Percentiles rank a stretch among this genome's conserved stretches.
Evolutionary conservation across 92 coral and sea anemone species (phyloP).

Genomic region (Umimayanthus chanpuru): DNA sequence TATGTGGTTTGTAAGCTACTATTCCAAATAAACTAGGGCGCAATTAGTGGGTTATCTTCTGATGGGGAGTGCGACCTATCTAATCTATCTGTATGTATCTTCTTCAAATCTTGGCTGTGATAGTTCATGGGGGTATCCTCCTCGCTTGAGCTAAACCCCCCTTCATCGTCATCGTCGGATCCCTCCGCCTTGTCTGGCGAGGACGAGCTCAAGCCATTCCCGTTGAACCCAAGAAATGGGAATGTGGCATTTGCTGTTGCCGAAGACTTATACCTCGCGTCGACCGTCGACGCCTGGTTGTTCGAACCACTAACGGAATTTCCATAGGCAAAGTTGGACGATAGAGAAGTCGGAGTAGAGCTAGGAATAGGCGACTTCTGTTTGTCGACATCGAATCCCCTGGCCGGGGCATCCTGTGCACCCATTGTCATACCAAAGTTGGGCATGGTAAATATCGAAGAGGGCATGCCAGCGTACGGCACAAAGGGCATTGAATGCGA

Average conservation of each 20-base stretch:
- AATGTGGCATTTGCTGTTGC: constrained; percentile 10
- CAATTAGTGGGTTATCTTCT: constrained; percentile 27
- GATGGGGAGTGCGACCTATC: constrained; percentile 29
- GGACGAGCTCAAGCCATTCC: constrained; percentile 23
- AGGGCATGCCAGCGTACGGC: constrained; percentile 73
- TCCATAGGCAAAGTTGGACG: constrained; percentile 27
- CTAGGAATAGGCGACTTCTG: constrained; percentile 17
- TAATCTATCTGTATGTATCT: neutral
- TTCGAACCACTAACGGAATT: constrained; percentile 13
- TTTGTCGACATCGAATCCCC: constrained; percentile 50
- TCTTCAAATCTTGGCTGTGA: constrained; percentile 8
- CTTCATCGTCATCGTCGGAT: constrained; percentile 23
- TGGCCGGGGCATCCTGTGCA: constrained; percentile 49
- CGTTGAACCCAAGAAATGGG: constrained; percentile 24
- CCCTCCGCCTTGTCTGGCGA: neutral
- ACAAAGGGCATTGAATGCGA: constrained; percentile 69
- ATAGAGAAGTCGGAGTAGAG: neutral
- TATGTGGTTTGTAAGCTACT: constrained; percentile 1
- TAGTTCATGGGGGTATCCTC: constrained; percentile 4
- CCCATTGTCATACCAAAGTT: constrained; percentile 74
- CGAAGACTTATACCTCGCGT: neutral
- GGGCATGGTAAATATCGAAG: constrained; percentile 50
- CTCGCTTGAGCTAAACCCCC: constrained; percentile 5
- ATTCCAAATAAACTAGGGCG: constrained; percentile 15
- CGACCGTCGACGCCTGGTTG: neutral